A percentile compares a stretch with the other conserved stretches of the same genome.
Conservation (phyloP, 2,113 vertebrate genomes). For the Megatriorchis doriae region DNA sequence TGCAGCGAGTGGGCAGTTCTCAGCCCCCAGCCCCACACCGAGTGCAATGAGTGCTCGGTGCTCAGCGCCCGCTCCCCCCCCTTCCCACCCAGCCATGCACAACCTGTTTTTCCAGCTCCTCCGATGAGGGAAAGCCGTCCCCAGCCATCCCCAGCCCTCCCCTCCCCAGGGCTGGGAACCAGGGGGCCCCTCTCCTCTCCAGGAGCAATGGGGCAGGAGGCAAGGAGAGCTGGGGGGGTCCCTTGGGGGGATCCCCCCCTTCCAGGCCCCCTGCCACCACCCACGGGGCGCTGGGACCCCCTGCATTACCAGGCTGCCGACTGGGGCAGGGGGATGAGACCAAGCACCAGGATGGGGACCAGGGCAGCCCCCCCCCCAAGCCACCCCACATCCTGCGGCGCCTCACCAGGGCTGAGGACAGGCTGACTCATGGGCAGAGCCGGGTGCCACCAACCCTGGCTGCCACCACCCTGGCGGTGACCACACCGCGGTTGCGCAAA, state of each 20-base stretch:
- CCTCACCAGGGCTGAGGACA: rapidly evolving
- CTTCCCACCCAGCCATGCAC: not conserved
- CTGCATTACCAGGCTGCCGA: too few relatives aligned
- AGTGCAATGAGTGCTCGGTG: rapidly evolving
- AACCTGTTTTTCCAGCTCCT: slow-evolving; percentile 58
- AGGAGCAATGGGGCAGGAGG: not conserved
- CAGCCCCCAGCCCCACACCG: not conserved
- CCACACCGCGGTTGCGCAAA: not conserved
- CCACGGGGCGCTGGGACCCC: not conserved
- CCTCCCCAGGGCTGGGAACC: not conserved
- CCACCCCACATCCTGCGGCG: rapidly evolving
- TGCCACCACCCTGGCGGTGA: not conserved
- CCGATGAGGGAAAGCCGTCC: not conserved
- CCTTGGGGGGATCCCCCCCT: too few relatives aligned
- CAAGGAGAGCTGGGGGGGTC: not conserved
- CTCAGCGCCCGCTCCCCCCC: not conserved
- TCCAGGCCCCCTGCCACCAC: not conserved
- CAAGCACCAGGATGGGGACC: rapidly evolving
- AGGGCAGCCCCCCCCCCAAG: not conserved
- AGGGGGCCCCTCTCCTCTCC: not conserved
- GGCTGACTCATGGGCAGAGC: not conserved
- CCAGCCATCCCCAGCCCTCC: not conserved
- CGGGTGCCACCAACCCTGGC: not conserved
- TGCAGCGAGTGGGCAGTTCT: not conserved
- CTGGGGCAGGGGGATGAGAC: not conserved